Base-by-base conservation (phyloP, 2,113 vertebrate species). In the cattle (Bos taurus) region DNA sequence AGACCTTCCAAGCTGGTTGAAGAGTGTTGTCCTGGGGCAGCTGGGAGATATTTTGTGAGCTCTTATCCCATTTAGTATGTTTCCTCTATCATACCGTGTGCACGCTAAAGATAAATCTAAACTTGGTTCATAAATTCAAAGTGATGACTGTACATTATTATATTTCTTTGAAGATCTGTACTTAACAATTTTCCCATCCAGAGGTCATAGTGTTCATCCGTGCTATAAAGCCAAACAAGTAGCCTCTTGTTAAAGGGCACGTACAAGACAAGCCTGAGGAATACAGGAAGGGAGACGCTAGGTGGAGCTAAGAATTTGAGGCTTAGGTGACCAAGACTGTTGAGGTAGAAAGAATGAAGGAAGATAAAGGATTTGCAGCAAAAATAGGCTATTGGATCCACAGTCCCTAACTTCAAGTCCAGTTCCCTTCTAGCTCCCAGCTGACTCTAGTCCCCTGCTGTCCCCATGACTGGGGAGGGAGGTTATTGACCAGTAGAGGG, bases 271-370 rank as follows among this genome's bases (percentile, higher is more conserved):
- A 91, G 36, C 62, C 77, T 77, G 92, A 97, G 80, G 95, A 95
- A 43, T 88, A 36, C 50, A 78, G 23, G 46, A 93, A 93, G 82
- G 62, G 10, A 96, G 78, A 96, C 30, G 26, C 67, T 96, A 93
- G 88, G 52, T 89, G 89, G 95, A 94, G 88, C 83, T 95, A 92
- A 96, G 64, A 91, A 84, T 97, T 36, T 94, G 86, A 96, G n/a
- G 60, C 40, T 86, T 59, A 71, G 78, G 59, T 93, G 83, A 81
- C 56, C 96, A 97, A 95, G 64, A 97, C 83, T 95, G 86, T 78
- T 86, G 77, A 97, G 86, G 46, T 67, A 91, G 83, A 80, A 95
- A 95, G 82, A 96, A 74, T 91, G 84, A 64, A 28, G n/a, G 46
- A 95, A 96, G 67, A 94, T 96, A 96, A 67, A 13, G 5, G 30